A percentile compares a stretch with the other conserved stretches of the same genome.
Conservation (phyloP, 2,797 vertebrate genomes). For the Pteronotus mesoamericanus region DNA sequence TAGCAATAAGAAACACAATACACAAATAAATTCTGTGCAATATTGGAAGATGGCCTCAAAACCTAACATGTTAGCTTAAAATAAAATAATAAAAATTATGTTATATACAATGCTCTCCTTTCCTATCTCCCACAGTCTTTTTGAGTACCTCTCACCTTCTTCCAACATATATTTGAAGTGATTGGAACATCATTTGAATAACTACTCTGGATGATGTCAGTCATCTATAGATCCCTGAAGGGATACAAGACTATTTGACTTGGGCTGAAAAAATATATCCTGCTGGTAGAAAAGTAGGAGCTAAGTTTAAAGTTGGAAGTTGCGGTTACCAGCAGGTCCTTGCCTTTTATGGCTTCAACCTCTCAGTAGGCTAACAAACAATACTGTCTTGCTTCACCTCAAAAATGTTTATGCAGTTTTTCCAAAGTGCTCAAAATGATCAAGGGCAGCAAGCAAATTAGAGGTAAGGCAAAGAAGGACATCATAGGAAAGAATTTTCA, state of each 20-base stretch:
- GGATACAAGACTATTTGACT: neutral
- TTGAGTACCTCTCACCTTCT: neutral
- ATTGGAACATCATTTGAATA: neutral
- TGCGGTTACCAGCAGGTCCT: neutral
- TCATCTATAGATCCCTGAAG: neutral
- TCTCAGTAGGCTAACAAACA: neutral
- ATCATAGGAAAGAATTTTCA: neutral
- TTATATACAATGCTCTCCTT: neutral
- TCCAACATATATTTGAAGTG: neutral
- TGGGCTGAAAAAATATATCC: neutral
- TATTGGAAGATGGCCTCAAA: neutral
- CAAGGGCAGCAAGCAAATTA: neutral
- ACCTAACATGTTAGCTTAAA: neutral
- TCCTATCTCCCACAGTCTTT: neutral
- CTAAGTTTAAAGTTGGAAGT: neutral
- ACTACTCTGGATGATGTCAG: neutral
- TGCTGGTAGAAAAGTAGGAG: neutral
- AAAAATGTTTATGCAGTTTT: neutral
- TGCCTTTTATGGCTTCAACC: neutral
- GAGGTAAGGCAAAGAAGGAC: neutral
- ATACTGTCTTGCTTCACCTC: neutral
- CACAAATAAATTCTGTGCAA: neutral
- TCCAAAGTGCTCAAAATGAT: neutral
- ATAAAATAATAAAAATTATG: neutral
- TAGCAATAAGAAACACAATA: neutral